Evolutionary conservation across 2,888 invertebrate species (phyloP), one percentile per base, ranked within the genome.

Genomic region (Parthenolecanium corni): DNA sequence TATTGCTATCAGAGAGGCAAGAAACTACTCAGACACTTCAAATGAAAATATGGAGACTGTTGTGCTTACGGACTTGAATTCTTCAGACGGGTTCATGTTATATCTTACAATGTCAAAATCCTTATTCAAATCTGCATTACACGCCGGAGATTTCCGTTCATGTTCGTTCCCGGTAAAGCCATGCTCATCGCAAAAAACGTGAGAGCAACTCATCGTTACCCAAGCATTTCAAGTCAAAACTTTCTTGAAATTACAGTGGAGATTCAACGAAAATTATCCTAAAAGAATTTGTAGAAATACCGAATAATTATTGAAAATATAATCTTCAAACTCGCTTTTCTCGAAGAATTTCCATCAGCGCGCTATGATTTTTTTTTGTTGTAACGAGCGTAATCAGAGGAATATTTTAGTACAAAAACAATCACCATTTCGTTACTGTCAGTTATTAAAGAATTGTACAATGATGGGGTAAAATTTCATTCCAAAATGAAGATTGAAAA

Each of bases 81-180:
- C 71, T 63, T 75, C 75, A 11, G 73, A 69, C n/a, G 75, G 74
- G 66, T 75, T 73, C 20, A 75, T 68, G 65, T 74, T 73, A 44
- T 71, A 71, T 65, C 73, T 70, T 4, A 74, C 70, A 52, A 75
- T 71, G 64, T 74, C 74, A 68, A 70, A 72, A 64, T 71, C 71
- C 23, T 71, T 71, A 16, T 70, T 67, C 31, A 76, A 69, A 40
- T 65, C 12, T 24, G 67, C 69, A n/a, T 67, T 66, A 64, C 72
- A 71, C 20, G 70, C 70, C 5, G 69, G 69, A 61, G 71, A 71
- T 57, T 65, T 66, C n/a, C 42, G 46, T 14, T 36, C 64, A 14
- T 5, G 54, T 20, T 38, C 47, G 11, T 47, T 40, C 11, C 21
- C 25, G 23, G 23, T 38, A n/a, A 46, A 49, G 11, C 68, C 68